These are phyloP conservation scores for Exephanes ischioxanthus DNA, from an alignment of 2,888 invertebrate genomes.

Conservation along the genomic window DNA sequence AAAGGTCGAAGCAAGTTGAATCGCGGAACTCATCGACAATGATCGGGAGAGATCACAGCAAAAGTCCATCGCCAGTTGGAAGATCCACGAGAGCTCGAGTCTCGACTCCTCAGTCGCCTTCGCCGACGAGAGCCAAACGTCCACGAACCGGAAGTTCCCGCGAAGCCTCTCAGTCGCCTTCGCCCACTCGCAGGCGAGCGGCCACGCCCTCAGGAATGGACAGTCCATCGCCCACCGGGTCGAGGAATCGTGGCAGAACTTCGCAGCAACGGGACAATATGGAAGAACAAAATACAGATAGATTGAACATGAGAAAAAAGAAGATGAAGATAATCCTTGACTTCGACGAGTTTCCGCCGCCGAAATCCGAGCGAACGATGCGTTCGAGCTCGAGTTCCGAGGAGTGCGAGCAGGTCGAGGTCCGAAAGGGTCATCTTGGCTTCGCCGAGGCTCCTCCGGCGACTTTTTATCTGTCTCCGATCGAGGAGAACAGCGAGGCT, in stretches of 20 bases:
- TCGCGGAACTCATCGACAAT: not conserved
- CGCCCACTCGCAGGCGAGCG: conserved; percentile 68
- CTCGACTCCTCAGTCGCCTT: conserved; percentile 65
- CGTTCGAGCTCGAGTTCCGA: conserved; percentile 52
- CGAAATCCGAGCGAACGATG: conserved; percentile 69
- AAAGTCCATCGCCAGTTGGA: conserved; percentile 47
- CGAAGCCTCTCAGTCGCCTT: conserved; percentile 69
- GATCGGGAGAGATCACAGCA: conserved; percentile 11
- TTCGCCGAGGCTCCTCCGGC: conserved; percentile 68
- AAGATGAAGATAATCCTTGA: conserved; percentile 76
- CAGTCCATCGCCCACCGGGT: conserved; percentile 29
- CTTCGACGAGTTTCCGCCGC: conserved; percentile 79
- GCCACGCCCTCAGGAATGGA: conserved; percentile 21
- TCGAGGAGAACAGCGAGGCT: conserved; percentile 87
- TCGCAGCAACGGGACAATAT: conserved; percentile 16
- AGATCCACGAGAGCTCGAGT: conserved; percentile 35
- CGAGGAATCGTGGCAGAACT: conserved; percentile 20
- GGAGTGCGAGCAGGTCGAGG: conserved; percentile 37
- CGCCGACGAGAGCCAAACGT: conserved; percentile 71
- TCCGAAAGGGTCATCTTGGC: conserved; percentile 57
- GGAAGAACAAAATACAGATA: conserved; percentile 8
- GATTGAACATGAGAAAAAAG: conserved; percentile 58
- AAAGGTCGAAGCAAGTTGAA: conserved; percentile 50
- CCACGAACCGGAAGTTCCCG: conserved; percentile 63
- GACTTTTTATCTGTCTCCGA: conserved; percentile 86